Evolutionary conservation across 1,140 invertebrate species (phyloP), one percentile per base, ranked within the genome.

Genomic region (Drosophila chauvacae): DNA sequence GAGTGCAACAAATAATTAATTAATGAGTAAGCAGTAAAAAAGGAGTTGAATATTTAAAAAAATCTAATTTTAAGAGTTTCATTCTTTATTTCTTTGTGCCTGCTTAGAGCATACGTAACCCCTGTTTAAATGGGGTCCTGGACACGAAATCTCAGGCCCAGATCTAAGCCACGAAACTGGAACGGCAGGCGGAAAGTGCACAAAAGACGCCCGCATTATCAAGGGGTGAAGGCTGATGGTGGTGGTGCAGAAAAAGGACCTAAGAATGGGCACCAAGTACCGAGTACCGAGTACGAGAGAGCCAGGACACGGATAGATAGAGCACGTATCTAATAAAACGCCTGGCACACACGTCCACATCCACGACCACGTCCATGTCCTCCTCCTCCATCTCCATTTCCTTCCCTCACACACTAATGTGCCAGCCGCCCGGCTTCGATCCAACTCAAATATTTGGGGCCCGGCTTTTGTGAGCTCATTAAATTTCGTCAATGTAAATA

Each of bases 291-390:
- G 45, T 7, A 10, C 9, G 42, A 45, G 44, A 48, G 74, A 48
- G 33, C 48, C 58, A 48, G 58, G 57, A 28, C 62, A 60, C 45
- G 58, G 57, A 75, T 59, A 88, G 85, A 88, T 88, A 88, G 85
- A 66, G 84, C 85, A 88, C 85, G 85, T 88, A 85, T 81, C 78
- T 85, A 88, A 88, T 88, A 90, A 90, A 88, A 75, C 76, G 74
- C 56, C 72, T 80, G 26, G 69, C 73, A 88, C 85, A 87, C 84
- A 71, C 78, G 18, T 55, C 50, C 48, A 39, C 75, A 14, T 55
- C 44, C 84, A 71, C 78, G 18, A 50, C 50, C 48, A 39, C 72
- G 16, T 55, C 44, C 50, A 39, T 9, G 48, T 35, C 35, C 45
- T 42, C 20, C 35, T 42, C 28, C n/a, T n/a, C 16, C 16, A 30